Evolutionary conservation across 2,113 vertebrate species (phyloP), one percentile per base, ranked within the genome.

Genomic region (Phaethornis superciliosus): DNA sequence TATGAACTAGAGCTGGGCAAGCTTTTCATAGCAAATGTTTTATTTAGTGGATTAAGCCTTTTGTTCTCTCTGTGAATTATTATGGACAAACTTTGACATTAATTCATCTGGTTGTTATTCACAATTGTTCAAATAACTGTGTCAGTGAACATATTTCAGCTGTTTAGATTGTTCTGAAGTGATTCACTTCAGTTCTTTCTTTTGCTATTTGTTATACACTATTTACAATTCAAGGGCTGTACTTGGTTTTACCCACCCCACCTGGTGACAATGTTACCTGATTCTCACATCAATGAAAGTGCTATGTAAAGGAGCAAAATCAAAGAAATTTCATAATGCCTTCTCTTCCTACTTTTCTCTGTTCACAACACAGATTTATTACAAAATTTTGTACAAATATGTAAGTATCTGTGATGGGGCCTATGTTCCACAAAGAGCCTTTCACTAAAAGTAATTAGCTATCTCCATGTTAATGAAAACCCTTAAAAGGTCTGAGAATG

Each of bases 41-140:
- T 93, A 93, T 95, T 95, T 94, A 95, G 68, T 93, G 75, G 64
- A 86, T 85, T 90, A 86, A 81, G 72, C 52, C 94, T 96, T 95
- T 96, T 96, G 94, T 96, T 95, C 95, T 75, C 72, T 56, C 84
- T 92, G 80, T 96, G 94, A 96, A 93, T 95, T 96, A 96, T 93
- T 96, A 88, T 78, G 83, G 83, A 95, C 94, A 94, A 92, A 93
- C 83, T 94, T 70, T 93, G 90, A 96, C 92, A 93, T 90, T 71
- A 88, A 88, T 96, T 92, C 86, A 86, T 90, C 64, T 86, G 85
- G 92, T 94, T 92, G 82, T 96, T 96, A 93, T 74, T 96, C 94
- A 96, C 80, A 77, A 91, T 87, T 95, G 87, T 96, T 96, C 90
- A 85, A 91, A 89, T 92, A 94, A 85, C 87, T 89, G 46, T 80